phyloP scores from a whole-genome alignment of 2,888 invertebrate species.

The Omphaloscelis lunosa region DNA sequence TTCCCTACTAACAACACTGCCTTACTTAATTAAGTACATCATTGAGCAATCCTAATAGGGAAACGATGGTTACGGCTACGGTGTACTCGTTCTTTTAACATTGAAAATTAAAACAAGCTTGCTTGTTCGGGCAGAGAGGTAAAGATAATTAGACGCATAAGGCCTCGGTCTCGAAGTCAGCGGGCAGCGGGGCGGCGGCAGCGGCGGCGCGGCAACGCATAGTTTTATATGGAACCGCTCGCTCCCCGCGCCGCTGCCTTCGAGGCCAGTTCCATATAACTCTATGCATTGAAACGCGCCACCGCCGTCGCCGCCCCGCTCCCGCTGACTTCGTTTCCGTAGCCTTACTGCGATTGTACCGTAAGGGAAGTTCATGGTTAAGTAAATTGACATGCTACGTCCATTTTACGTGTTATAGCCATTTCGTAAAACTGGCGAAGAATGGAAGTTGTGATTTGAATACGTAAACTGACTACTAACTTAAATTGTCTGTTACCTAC shows the following conservation, averaged over 20 bases:
- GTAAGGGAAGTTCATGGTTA: neutral
- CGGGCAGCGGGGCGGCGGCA: no score
- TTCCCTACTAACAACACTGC: constrained; percentile 41
- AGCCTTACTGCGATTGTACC: neutral
- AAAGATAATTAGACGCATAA: constrained; percentile 5
- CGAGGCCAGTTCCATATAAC: no score
- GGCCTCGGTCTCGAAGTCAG: no score
- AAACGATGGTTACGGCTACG: constrained; percentile 25
- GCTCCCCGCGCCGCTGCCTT: no score
- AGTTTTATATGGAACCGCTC: no score
- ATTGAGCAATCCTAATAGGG: constrained; percentile 58
- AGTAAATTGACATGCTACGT: neutral
- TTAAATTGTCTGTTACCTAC: neutral
- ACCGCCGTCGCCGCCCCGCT: no score
- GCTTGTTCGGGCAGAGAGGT: constrained; percentile 14
- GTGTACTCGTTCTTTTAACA: constrained; percentile 27
- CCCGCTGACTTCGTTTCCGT: no score
- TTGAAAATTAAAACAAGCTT: constrained; percentile 33
- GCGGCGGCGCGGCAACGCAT: no score
- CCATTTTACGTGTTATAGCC: neutral
- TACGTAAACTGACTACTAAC: neutral
- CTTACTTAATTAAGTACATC: constrained; percentile 19
- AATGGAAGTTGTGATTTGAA: neutral
- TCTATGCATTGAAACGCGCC: no score
- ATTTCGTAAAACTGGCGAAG: neutral